A percentile compares a stretch with the other conserved stretches of the same genome.
Conservation (phyloP, 2,797 vertebrate genomes). For the Peromyscus melanophrys region DNA sequence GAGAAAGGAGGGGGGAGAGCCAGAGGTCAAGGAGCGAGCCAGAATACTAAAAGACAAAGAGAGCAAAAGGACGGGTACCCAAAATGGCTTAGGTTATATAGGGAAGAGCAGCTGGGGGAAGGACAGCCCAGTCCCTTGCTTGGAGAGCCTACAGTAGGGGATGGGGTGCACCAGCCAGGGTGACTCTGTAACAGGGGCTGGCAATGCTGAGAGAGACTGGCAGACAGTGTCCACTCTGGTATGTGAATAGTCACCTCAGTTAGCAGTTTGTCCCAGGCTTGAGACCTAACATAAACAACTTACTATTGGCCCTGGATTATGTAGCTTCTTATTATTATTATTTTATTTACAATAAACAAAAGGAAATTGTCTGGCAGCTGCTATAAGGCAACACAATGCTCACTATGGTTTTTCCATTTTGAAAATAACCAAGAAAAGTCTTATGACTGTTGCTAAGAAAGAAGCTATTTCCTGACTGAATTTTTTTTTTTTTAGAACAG, state of each 20-base stretch:
- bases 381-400: constrained; percentile 54
- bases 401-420: constrained; percentile 47
- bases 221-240: background rate
- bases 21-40: background rate
- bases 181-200: background rate
- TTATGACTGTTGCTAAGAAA: background rate
- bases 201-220: background rate
- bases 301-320: constrained; percentile 40
- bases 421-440: constrained; percentile 46
- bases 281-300: background rate
- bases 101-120: background rate
- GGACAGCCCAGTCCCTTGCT: background rate
- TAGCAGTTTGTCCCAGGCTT: background rate
- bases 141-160: background rate
- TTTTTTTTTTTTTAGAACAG: background rate
- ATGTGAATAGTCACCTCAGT: background rate
- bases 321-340: constrained; percentile 3
- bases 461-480: background rate
- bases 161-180: background rate
- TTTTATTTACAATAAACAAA: constrained; percentile 67
- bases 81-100: background rate
- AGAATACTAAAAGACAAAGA: background rate
- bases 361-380: constrained; percentile 32
- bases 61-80: background rate
- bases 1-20: background rate